Evolutionary conservation across 2,113 vertebrate genomes (phyloP).

Genomic region (Bagarius yarrelli): DNA sequence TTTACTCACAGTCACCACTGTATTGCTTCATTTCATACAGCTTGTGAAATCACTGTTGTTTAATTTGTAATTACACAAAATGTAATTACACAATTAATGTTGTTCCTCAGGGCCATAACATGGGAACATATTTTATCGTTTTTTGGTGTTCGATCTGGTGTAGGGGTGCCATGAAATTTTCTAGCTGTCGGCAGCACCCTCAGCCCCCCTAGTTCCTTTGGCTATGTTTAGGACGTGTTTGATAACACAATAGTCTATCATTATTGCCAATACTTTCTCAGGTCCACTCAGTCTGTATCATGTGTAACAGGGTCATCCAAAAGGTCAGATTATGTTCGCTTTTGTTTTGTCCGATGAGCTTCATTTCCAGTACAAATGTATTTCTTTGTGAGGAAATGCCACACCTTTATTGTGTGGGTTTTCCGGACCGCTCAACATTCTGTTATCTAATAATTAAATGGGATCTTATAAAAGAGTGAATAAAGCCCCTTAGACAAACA

Average conservation of each 20-base stretch:
- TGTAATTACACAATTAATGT: too few relatives aligned
- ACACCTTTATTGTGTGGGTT: not conserved
- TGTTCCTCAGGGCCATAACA: too few relatives aligned
- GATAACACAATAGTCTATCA: too few relatives aligned
- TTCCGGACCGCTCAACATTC: not conserved
- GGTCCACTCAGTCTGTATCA: not conserved
- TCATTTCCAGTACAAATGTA: slow-evolving; percentile 1
- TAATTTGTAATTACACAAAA: not conserved
- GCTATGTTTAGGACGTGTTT: too few relatives aligned
- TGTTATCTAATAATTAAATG: slow-evolving; percentile 34
- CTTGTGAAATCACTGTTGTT: not conserved
- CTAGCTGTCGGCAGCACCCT: too few relatives aligned
- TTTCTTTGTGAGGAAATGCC: slow-evolving; percentile 1
- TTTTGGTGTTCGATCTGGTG: too few relatives aligned
- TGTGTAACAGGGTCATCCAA: not conserved
- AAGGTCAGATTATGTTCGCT: not conserved
- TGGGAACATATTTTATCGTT: too few relatives aligned
- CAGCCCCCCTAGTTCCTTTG: too few relatives aligned
- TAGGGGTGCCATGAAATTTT: too few relatives aligned
- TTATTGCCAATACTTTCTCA: too few relatives aligned
- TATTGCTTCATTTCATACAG: not conserved
- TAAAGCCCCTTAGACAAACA: slow-evolving; percentile 24
- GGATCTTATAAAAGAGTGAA: slow-evolving; percentile 32
- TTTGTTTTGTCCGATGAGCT: not conserved
- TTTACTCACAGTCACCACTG: not conserved